A percentile compares a stretch with the other conserved stretches of the same genome.
Conservation (phyloP, 1,140 invertebrate genomes). For the Brachionus manjavacas region DNA sequence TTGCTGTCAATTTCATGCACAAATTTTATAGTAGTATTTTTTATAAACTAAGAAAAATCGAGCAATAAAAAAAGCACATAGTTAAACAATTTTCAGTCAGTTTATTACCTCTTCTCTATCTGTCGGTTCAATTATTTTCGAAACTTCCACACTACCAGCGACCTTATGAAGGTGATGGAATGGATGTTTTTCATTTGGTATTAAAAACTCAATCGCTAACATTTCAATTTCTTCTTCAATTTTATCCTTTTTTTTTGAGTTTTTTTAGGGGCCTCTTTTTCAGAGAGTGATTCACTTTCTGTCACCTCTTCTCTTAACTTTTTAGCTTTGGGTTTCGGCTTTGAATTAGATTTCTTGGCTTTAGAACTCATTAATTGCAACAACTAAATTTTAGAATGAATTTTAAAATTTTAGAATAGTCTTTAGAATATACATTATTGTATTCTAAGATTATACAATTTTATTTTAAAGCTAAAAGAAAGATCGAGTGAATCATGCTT, state of each 20-base stretch:
- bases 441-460: no score
- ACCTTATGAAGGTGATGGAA: not conserved
- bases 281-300: not conserved
- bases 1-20: not conserved
- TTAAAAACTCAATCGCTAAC: not conserved
- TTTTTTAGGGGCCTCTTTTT: not conserved
- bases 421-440: no score
- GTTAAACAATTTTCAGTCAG: not conserved
- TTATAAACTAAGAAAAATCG: not conserved
- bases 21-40: not conserved
- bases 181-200: not conserved
- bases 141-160: not conserved
- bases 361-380: no score
- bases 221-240: not conserved
- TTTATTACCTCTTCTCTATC: not conserved
- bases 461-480: no score
- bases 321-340: not conserved
- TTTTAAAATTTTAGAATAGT: no score
- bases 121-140: not conserved
- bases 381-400: no score
- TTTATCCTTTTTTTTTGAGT: not conserved
- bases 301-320: not conserved
- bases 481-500: no score
- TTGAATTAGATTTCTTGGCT: no score
- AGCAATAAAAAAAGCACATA: not conserved